A percentile compares a stretch with the other conserved stretches of the same genome.
Evolutionary conservation across 2,113 vertebrate species (phyloP).

Genomic region (Ammodramus savannarum): DNA sequence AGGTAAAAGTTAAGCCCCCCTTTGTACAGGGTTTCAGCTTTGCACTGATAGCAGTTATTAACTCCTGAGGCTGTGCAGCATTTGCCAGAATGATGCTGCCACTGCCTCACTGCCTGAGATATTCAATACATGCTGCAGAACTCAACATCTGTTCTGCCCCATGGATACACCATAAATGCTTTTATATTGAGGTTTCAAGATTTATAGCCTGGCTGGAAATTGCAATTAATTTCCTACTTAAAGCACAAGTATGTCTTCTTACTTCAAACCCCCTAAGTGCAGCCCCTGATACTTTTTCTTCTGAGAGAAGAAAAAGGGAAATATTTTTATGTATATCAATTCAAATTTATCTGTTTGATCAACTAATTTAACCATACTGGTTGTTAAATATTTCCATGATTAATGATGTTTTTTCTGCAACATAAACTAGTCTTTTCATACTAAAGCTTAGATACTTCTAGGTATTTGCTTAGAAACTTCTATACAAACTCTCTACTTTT

Average conservation of each 20-base stretch:
- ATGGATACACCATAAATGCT: neutral
- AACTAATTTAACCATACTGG: neutral
- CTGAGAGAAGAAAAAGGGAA: neutral
- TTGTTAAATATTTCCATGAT: neutral
- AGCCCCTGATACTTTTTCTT: neutral
- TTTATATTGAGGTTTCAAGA: neutral
- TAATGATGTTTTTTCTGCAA: neutral
- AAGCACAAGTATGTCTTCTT: neutral
- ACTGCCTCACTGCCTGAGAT: neutral
- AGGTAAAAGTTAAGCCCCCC: neutral
- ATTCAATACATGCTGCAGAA: neutral
- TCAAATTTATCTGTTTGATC: neutral
- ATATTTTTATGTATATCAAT: neutral
- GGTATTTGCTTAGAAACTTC: neutral
- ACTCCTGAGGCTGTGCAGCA: neutral
- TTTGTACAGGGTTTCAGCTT: neutral
- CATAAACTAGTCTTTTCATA: neutral
- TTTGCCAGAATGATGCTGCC: neutral
- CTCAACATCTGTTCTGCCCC: neutral
- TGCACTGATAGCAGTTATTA: neutral
- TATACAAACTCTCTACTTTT: rapidly evolving
- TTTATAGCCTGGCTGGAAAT: neutral
- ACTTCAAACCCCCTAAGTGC: neutral
- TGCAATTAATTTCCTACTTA: neutral
- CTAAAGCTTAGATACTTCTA: neutral